Evolutionary conservation across 2,797 vertebrate species (phyloP).

Genomic region (Heliangelus exortis): DNA sequence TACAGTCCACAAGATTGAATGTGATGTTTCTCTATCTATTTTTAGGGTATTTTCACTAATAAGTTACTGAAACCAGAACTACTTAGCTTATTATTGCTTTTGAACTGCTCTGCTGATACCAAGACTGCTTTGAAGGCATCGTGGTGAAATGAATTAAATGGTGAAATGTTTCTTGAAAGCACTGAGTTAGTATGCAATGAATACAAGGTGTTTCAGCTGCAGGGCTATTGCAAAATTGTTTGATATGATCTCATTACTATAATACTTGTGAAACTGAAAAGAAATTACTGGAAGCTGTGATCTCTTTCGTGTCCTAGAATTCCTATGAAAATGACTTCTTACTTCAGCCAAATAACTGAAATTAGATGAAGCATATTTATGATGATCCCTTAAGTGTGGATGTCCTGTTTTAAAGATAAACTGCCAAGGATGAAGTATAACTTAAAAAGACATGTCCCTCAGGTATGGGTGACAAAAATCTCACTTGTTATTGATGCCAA

Average conservation of each 20-base stretch:
- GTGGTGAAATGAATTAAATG: neutral
- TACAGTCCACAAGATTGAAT: neutral
- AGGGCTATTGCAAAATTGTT: neutral
- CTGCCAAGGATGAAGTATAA: neutral
- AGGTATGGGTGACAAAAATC: neutral
- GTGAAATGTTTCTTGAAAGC: neutral
- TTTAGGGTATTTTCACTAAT: neutral
- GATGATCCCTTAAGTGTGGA: fast-evolving
- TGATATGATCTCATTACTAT: neutral
- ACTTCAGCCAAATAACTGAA: neutral
- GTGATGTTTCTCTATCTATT: neutral
- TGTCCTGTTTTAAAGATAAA: neutral
- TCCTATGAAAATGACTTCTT: neutral
- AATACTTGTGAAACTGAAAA: neutral
- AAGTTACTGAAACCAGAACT: neutral
- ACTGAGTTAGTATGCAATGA: neutral
- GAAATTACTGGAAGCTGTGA: neutral
- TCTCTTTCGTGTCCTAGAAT: neutral
- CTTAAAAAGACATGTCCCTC: neutral
- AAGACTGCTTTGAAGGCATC: neutral
- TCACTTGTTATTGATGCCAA: neutral
- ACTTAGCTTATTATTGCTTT: neutral
- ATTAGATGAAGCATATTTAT: neutral
- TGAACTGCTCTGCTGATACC: neutral
- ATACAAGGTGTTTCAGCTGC: neutral